phyloP scores from a whole-genome alignment of 2,797 vertebrate genomes.

The Anisognathus igniventris region DNA sequence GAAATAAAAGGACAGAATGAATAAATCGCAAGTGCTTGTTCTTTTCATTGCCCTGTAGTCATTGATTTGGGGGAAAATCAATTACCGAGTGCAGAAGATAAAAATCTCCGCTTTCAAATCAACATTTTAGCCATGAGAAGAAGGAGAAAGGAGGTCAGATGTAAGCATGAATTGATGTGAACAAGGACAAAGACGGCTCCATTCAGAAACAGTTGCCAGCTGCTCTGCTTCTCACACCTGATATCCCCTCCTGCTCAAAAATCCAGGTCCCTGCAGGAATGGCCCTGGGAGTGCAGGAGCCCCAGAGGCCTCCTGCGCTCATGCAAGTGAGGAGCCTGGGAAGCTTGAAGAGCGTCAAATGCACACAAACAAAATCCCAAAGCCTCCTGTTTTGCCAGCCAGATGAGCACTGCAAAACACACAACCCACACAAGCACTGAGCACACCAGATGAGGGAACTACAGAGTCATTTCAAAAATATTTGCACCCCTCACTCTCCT shows the following conservation, averaged over 20 bases:
- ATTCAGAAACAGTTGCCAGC: neutral
- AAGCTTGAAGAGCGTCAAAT: neutral
- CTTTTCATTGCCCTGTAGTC: neutral
- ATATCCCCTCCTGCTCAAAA: neutral
- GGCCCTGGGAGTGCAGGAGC: neutral
- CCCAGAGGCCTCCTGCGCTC: neutral
- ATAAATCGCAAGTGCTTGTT: neutral
- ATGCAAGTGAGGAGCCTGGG: neutral
- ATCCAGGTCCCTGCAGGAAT: neutral
- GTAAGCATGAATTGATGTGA: neutral
- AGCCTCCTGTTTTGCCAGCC: neutral
- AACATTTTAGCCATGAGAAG: neutral
- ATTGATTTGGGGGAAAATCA: neutral
- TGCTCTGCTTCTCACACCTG: neutral
- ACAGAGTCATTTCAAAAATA: neutral
- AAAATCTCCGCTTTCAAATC: neutral
- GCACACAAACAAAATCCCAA: neutral
- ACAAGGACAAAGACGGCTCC: neutral
- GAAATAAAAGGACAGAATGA: neutral
- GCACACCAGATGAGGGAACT: accelerated
- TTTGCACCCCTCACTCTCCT: neutral
- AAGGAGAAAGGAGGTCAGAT: neutral
- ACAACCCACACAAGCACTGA: neutral
- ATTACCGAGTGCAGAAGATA: neutral
- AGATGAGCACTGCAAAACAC: neutral